These are phyloP conservation scores for Hyphantria cunea DNA, from an alignment of 1,140 invertebrate genomes.

Conservation along the genomic window DNA sequence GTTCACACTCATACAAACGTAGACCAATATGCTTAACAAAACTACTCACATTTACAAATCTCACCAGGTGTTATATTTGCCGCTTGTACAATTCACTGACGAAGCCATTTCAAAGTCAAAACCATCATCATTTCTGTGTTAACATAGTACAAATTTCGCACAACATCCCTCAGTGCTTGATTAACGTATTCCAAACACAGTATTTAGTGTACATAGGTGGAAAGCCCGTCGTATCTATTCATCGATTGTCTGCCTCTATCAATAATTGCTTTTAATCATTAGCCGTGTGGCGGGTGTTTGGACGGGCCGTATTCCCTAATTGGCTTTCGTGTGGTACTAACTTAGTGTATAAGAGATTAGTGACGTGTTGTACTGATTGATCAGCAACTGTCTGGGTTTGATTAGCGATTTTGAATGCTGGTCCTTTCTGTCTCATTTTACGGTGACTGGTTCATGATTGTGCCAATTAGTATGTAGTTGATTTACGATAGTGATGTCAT, in stretches of 20 bases:
- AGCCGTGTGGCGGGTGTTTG: slow-evolving; percentile 31
- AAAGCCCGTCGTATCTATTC: neutral
- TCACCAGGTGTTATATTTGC: no score
- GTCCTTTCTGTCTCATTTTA: neutral
- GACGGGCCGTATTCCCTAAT: slow-evolving; percentile 36
- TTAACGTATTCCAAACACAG: slow-evolving; percentile 18
- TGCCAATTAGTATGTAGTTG: no score
- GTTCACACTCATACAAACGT: no score
- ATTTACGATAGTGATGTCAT: no score
- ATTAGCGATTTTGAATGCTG: neutral
- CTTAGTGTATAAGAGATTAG: slow-evolving; percentile 26
- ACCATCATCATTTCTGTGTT: slow-evolving; percentile 5
- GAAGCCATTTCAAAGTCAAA: neutral
- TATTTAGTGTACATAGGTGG: slow-evolving; percentile 5
- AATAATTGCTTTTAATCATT: slow-evolving; percentile 49
- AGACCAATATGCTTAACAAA: no score
- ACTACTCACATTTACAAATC: no score
- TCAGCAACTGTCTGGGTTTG: slow-evolving; percentile 4
- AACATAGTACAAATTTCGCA: slow-evolving; percentile 2
- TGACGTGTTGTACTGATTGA: slow-evolving; percentile 11
- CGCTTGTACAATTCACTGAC: no score
- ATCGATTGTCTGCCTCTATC: slow-evolving; percentile 32
- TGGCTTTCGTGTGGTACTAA: slow-evolving; percentile 35
- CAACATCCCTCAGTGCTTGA: slow-evolving; percentile 6
- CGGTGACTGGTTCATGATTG: no score